phyloP scores from a whole-genome alignment of 1,140 invertebrate species.

The Drosophila nikananu region DNA sequence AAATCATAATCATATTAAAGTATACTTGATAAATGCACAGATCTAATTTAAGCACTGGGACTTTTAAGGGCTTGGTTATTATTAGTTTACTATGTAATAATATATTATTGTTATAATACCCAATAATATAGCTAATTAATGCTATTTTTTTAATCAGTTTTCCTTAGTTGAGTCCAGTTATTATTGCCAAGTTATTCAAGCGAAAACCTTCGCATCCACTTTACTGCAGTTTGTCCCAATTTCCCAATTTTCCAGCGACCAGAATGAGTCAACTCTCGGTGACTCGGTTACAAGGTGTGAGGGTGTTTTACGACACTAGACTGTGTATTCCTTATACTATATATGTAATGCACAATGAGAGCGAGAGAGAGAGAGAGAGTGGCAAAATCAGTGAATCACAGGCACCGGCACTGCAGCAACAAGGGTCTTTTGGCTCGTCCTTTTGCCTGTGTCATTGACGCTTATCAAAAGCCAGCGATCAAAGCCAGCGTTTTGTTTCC shows the following conservation, averaged over 20 bases:
- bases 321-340: not conserved
- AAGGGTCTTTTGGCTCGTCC: slow-evolving; percentile 20
- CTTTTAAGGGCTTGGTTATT: too few species aligned
- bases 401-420: slow-evolving; percentile 22
- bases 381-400: slow-evolving; percentile 32
- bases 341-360: slow-evolving; percentile 25
- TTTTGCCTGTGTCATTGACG: slow-evolving; percentile 38
- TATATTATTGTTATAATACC: not conserved
- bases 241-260: slow-evolving; percentile 12
- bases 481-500: slow-evolving; percentile 51
- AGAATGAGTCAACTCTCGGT: slow-evolving; percentile 20
- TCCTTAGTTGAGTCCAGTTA: not conserved
- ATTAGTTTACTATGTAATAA: too few species aligned
- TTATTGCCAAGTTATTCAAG: not conserved
- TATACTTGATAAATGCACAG: too few species aligned
- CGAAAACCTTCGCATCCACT: not conserved
- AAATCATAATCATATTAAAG: not conserved
- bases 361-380: slow-evolving; percentile 11
- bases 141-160: not conserved
- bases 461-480: slow-evolving; percentile 56
- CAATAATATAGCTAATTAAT: not conserved
- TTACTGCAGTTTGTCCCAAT: slow-evolving; percentile 8
- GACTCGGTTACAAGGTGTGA: slow-evolving; percentile 34
- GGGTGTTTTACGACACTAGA: not conserved
- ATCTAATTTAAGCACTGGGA: too few species aligned